Conservation (phyloP, 2,797 vertebrate species). For the Knipowitschia caucasica region DNA sequence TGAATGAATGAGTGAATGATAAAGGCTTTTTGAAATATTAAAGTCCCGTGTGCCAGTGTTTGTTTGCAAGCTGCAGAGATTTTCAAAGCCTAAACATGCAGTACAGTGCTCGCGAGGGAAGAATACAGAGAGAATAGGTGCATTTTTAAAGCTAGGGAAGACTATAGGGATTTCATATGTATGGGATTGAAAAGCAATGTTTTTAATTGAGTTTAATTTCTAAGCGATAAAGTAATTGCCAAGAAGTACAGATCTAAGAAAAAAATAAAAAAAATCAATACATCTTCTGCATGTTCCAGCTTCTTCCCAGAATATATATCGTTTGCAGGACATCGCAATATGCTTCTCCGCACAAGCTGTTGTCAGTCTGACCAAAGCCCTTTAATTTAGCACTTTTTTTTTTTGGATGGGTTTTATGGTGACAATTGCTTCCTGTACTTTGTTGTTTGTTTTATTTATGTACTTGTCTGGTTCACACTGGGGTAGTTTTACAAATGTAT, state of each 20-base stretch:
- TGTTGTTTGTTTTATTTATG: too few species aligned
- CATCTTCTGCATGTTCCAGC: too few species aligned
- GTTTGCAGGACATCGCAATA: too few species aligned
- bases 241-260: background rate
- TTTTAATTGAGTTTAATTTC: background rate
- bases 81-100: constrained; percentile 33
- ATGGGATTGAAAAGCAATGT: background rate
- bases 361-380: too few species aligned
- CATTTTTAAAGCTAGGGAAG: constrained; percentile 14
- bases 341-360: too few species aligned
- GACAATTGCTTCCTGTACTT: too few species aligned
- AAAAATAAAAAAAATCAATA: background rate
- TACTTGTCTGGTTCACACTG: too few species aligned
- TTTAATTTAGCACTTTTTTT: too few species aligned
- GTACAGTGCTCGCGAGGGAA: constrained; percentile 21
- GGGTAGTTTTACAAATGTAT: too few species aligned
- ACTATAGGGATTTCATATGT: constrained; percentile 1
- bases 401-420: too few species aligned
- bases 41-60: constrained; percentile 39
- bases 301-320: too few species aligned
- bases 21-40: constrained; percentile 61
- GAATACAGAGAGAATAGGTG: constrained; percentile 1
- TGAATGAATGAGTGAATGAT: constrained; percentile 53
- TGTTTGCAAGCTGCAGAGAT: constrained; percentile 30
- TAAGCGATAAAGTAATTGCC: too few species aligned